These are phyloP conservation scores for Leucophora obtusa DNA, from an alignment of 2,888 invertebrate genomes.

Conservation along the genomic window DNA sequence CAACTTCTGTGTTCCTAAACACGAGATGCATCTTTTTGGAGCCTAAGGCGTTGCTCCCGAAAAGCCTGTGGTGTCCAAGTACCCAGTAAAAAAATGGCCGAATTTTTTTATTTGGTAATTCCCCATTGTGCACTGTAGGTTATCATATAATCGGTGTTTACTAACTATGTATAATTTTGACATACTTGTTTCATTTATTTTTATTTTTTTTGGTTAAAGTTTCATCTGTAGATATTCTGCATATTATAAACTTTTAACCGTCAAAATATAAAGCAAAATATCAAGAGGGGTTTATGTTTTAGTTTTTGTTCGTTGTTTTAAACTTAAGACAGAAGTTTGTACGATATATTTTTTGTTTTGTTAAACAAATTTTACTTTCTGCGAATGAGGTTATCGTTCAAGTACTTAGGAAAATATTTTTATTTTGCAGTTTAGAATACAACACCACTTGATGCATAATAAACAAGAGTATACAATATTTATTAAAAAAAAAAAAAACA, in stretches of 20 bases:
- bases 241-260: conserved; percentile 35
- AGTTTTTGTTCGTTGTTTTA: background rate
- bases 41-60: too few relatives aligned
- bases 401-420: conserved; percentile 32
- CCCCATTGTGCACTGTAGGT: too few relatives aligned
- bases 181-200: too few relatives aligned
- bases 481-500: conserved; percentile 29
- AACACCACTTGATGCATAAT: too few relatives aligned
- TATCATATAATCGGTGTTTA: too few relatives aligned
- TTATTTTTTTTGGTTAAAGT: background rate
- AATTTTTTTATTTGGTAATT: too few relatives aligned
- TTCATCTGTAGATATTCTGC: conserved; percentile 16
- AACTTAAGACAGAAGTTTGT: conserved; percentile 9
- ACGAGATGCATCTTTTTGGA: too few relatives aligned
- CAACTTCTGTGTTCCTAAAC: too few relatives aligned
- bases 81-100: too few relatives aligned
- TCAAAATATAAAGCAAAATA: conserved; percentile 20
- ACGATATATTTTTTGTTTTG: conserved; percentile 3
- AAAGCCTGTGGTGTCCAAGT: too few relatives aligned
- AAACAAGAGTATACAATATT: background rate
- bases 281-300: conserved; percentile 2
- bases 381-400: conserved; percentile 38
- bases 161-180: too few relatives aligned
- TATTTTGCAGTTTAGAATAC: background rate
- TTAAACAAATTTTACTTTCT: conserved; percentile 44